Evolutionary conservation across 2,797 vertebrate genomes (phyloP).

Genomic region (Pteropus rufus): DNA sequence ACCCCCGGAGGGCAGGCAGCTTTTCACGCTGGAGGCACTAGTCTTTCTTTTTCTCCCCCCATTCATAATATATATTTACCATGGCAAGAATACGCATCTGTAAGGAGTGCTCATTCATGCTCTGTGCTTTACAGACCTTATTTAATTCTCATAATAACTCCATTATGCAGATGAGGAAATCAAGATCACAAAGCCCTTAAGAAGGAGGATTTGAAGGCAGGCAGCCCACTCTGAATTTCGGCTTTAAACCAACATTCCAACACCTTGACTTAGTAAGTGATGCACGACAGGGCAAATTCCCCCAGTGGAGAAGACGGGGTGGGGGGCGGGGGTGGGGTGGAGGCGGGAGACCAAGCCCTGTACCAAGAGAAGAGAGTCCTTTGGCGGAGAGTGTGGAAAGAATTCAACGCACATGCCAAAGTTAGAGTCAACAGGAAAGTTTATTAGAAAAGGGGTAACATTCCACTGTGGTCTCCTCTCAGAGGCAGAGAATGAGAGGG

Average conservation of each 20-base stretch:
- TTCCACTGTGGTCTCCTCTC: too few relatives aligned
- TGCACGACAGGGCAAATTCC: too few relatives aligned
- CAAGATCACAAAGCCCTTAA: background rate
- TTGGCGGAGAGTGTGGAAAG: too few relatives aligned
- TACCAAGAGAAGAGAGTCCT: too few relatives aligned
- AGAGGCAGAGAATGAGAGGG: too few relatives aligned
- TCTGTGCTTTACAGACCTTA: background rate
- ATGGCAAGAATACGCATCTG: background rate
- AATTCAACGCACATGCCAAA: too few relatives aligned
- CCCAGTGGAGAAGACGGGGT: too few relatives aligned
- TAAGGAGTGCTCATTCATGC: background rate
- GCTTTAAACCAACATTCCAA: background rate
- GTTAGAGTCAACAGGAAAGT: too few relatives aligned
- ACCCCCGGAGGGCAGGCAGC: background rate
- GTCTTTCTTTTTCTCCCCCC: background rate
- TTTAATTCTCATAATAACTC: background rate
- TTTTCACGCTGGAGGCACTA: fast-evolving
- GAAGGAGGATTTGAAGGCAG: background rate
- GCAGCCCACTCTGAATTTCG: background rate
- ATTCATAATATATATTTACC: background rate
- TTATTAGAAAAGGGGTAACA: too few relatives aligned
- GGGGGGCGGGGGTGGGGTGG: fast-evolving
- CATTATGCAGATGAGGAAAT: background rate
- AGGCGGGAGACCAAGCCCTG: too few relatives aligned
- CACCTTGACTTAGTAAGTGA: background rate